Conservation (phyloP, 1,140 invertebrate genomes). For the Macrobrachium nipponense region DNA sequence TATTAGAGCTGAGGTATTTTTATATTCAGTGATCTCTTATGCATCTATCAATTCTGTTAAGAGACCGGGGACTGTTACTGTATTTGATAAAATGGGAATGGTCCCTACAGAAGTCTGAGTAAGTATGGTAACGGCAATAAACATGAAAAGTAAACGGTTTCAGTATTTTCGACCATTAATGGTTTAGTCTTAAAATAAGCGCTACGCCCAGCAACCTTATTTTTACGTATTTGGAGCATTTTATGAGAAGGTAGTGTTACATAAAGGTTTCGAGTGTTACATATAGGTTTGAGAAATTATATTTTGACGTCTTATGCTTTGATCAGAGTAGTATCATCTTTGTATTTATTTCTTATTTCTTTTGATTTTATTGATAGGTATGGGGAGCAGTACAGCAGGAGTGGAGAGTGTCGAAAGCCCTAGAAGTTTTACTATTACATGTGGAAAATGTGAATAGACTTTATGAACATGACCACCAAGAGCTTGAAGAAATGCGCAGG, state of each 20-base stretch:
- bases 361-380: slow-evolving; percentile 41
- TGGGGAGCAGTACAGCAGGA: slow-evolving; percentile 73
- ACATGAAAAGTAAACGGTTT: no score
- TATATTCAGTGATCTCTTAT: no score
- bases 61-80: no score
- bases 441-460: slow-evolving; percentile 71
- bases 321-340: background rate
- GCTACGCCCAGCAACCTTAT: background rate
- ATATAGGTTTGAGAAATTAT: background rate
- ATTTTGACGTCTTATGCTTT: background rate
- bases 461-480: slow-evolving; percentile 69
- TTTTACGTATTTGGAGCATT: background rate
- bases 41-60: no score
- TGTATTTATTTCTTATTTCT: background rate
- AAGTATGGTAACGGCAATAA: no score
- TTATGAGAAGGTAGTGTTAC: no score
- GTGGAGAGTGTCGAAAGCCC: slow-evolving; percentile 70
- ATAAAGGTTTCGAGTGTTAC: no score
- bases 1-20: no score
- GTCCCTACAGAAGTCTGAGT: no score
- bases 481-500: slow-evolving; percentile 69
- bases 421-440: slow-evolving; percentile 72
- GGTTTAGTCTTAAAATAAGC: no score
- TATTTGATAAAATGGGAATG: no score
- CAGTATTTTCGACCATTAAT: no score